Base-by-base conservation (phyloP, 2,797 vertebrate species). In the Oceanodroma leucorhoa region DNA sequence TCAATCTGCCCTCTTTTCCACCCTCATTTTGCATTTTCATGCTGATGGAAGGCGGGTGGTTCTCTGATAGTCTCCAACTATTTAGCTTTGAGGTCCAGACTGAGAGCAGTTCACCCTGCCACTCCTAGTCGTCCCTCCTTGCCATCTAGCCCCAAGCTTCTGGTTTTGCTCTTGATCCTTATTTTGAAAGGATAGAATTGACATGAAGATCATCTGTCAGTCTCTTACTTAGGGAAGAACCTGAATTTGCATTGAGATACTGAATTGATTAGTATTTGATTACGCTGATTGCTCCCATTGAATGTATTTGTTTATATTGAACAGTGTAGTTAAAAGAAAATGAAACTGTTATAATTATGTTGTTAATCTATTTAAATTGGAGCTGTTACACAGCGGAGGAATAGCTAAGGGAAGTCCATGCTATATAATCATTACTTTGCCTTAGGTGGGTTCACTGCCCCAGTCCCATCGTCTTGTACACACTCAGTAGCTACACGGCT, bases 401-500 rank as follows among this genome's bases (percentile, higher is more conserved):
- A 1, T 5, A 10, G 80, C 24, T 17, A 14, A 38, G 30, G 29
- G 41, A 11, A 57, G 50, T 15, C 43, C 7, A 0, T 27, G 8
- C 2, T 2, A 0, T 2, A 1, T 1, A 0, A 4, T 19, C 9
- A 5, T 9, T 10, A 20, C 67, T 41, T 41, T 36, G 76, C 60
- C 48, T 5, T 11, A 3, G 70, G 20, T 61, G 36, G 64, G 4
- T 10, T 45, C 55, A 0, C 22, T 40, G 76, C 18, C 50, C 43
- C 14, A 3, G 38, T 2, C 34, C 72, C 41, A 2, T 6, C 10
- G 2, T 1, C 0, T 0, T 13, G 55, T 27, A 21, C 58, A 2
- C 34, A 0, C 18, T 4, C 21, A 1, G 45, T 3, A 36, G 5
- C 55, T 26, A 3, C 24, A 5, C 0, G 8, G 21, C 58, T 6